Base-by-base conservation (phyloP, 2,113 vertebrate species). In the Numenius arquata region DNA sequence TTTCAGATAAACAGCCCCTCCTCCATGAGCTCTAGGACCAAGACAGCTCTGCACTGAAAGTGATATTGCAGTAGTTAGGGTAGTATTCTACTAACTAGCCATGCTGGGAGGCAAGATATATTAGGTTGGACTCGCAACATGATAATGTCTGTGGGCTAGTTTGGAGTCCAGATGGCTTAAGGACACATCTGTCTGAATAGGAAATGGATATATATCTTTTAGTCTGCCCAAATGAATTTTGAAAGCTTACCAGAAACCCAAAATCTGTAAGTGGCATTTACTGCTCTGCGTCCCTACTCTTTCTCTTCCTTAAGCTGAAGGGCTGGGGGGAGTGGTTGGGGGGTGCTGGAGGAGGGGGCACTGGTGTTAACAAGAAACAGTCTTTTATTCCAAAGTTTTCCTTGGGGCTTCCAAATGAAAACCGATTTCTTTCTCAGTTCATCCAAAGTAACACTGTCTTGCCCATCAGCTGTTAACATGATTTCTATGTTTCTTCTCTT, bases 311-410 rank as follows among this genome's bases (percentile, higher is more conserved):
- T 66, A 58, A 79, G 5, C n/a, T 21, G 15, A 72, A 43, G 22
- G 41, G 5, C 0, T 12, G 9, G 2, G 4, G 21, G 3, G 2
- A 7, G n/a, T n/a, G n/a, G n/a, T n/a, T n/a, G 27, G 52, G 26
- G 53, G 53, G 29, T 11, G 53, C n/a, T n/a, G 26, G 52, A 9
- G 20, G 47, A 48, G 5, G 5, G 19, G 6, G 6, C 9, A 50
- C 6, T 3, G 5, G 8, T 36, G 6, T 29, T 74, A 75, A 55
- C 12, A 45, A 86, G 34, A 86, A 88, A 27, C 1, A 1, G 0
- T 4, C 4, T 76, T 73, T 70, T 47, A 74, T 62, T 91, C 36
- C 41, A 48, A 34, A 56, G 16, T 76, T 80, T 86, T 83, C 9
- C 34, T 40, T 77, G 19, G 26, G 22, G 8, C 6, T 81, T 61